Conservation (phyloP, 2,113 vertebrate genomes). For the Protobothrops mucrosquamatus region DNA sequence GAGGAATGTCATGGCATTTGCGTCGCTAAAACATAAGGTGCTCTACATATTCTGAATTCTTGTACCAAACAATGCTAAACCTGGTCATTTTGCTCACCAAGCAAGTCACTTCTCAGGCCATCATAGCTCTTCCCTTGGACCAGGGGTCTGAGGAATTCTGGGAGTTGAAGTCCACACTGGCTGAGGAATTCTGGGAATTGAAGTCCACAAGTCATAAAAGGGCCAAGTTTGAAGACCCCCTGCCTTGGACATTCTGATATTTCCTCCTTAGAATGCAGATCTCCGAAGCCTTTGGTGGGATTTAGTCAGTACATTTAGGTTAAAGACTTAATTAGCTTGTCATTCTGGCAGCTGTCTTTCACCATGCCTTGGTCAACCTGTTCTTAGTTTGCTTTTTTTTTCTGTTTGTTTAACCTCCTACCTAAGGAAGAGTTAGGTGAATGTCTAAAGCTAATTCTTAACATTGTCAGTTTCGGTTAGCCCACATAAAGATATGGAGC, state of each 20-base stretch:
- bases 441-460: not conserved
- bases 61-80: too few species aligned
- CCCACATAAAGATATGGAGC: not conserved
- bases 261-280: not conserved
- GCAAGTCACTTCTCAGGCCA: too few species aligned
- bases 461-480: not conserved
- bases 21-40: not conserved
- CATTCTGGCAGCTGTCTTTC: not conserved
- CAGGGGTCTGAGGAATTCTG: too few species aligned
- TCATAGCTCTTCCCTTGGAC: too few species aligned
- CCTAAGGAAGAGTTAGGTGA: not conserved
- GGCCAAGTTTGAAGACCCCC: too few species aligned
- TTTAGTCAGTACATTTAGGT: not conserved
- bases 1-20: not conserved
- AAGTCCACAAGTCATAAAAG: too few species aligned
- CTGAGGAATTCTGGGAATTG: too few species aligned
- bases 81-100: too few species aligned
- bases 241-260: not conserved
- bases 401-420: not conserved
- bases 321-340: not conserved
- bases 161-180: too few species aligned
- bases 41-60: not conserved
- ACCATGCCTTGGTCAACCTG: not conserved
- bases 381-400: not conserved
- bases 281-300: not conserved